Evolutionary conservation across 2,797 vertebrate genomes (phyloP), one percentile per base, ranked within the genome.

Genomic region (Syndactyla subalaris): DNA sequence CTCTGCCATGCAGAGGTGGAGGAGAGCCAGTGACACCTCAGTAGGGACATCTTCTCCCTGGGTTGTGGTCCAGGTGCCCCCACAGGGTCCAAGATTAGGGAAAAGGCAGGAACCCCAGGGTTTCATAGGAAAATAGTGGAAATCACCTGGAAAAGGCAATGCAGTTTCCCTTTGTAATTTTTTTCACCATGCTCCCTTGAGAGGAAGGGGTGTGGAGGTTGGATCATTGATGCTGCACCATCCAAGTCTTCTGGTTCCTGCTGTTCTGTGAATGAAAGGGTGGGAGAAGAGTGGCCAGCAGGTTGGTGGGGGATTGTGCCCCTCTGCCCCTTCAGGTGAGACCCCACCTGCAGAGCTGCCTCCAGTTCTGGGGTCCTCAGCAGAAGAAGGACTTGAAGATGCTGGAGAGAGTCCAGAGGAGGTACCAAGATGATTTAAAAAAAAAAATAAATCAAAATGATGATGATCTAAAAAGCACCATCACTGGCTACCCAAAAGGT

Each of bases 1-100:
- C 0, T 1, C 14, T 1, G 0, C 2, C 7, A 49, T 0, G 0
- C n/a, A 86, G n/a, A 43, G 26, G 7, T 85, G 59, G 30, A 66
- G 51, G 27, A 89, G 23, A 52, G n/a, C 19, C 80, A 88, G 36
- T 3, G 4, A 14, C 0, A 2, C 46, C 51, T 49, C 1, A 0
- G 17, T 14, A 54, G 38, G 34, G 38, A 43, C 2, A 7, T 49
- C 24, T 68, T 13, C 29, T 89, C 38, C 34, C 12, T 34, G 39
- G 20, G 13, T 7, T 55, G 18, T 41, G 43, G 18, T 66, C 46
- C 26, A 10, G 29, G 9, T 63, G 38, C 21, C 63, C 71, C 12
- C 12, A 23, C 30, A 27, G 54, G 7, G 16, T 26, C 22, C 34
- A 61, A 45, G 30, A 45, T n/a, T 23, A 19, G 23, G 14, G 8